Percentiles rank a stretch among this genome's conserved stretches.
These are phyloP conservation scores for Apocrypta bakeri DNA, from an alignment of 1,140 invertebrate genomes.

Conservation along the genomic window DNA sequence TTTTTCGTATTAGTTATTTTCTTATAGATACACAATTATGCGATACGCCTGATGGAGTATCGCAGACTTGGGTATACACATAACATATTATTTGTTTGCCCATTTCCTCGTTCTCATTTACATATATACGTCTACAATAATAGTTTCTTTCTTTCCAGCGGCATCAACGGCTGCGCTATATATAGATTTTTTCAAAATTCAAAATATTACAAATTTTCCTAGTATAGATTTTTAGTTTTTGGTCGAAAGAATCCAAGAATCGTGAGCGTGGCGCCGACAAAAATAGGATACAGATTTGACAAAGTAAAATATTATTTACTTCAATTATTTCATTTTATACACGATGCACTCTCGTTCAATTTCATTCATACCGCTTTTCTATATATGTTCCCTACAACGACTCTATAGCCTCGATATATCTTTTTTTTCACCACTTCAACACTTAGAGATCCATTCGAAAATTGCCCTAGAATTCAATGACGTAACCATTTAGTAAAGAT, in stretches of 20 bases:
- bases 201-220: constrained; percentile 18
- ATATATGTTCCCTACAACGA: not conserved
- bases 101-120: not conserved
- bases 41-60: not conserved
- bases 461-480: constrained; percentile 15
- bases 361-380: not conserved
- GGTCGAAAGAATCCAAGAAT: constrained; percentile 1
- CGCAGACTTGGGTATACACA: not conserved
- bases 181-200: constrained; percentile 1
- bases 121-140: constrained; percentile 7
- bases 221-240: not conserved
- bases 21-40: constrained; percentile 4
- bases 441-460: constrained; percentile 27
- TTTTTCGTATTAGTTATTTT: constrained; percentile 13
- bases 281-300: not conserved
- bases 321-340: not conserved
- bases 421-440: constrained; percentile 10
- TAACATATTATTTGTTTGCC: not conserved
- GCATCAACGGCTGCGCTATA: not conserved
- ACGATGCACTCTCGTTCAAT: not conserved
- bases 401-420: not conserved
- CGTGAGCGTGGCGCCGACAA: not conserved
- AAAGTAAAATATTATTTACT: constrained; percentile 17
- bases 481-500: constrained; percentile 30
- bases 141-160: not conserved